Evolutionary conservation across 2,888 invertebrate species (phyloP).

Genomic region (Drosophila anomelani): DNA sequence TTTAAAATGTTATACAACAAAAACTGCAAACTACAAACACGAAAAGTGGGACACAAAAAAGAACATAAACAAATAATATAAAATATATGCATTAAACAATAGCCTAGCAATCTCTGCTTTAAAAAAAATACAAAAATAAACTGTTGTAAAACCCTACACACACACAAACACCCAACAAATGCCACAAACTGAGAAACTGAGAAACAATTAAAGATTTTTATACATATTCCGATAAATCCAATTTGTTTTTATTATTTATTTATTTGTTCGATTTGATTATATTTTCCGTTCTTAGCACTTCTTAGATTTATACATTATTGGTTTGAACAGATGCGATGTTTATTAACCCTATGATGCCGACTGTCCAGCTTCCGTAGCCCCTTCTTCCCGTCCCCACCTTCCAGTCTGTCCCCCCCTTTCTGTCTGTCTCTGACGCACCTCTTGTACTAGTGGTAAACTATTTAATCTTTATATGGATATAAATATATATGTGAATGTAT

Average conservation of each 20-base stretch:
- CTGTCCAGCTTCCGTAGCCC: conserved; percentile 17
- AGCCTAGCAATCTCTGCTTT: conserved; percentile 28
- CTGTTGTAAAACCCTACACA: conserved; percentile 58
- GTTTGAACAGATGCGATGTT: conserved; percentile 47
- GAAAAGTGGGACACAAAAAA: conserved; percentile 46
- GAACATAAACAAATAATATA: conserved; percentile 9
- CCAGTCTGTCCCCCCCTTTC: neutral
- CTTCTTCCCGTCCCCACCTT: conserved; percentile 9
- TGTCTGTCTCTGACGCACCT: conserved; percentile 9
- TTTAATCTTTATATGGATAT: conserved; percentile 41
- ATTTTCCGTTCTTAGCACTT: conserved; percentile 23
- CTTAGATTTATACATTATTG: conserved; percentile 17
- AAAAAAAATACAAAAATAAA: conserved; percentile 15
- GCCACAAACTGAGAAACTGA: conserved; percentile 43
- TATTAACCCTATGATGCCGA: conserved; percentile 20
- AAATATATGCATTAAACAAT: conserved; percentile 31
- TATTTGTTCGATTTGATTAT: conserved; percentile 48
- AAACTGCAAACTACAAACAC: conserved; percentile 30
- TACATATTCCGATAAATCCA: conserved; percentile 63
- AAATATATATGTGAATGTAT: conserved; percentile 62
- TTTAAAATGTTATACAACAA: conserved; percentile 66
- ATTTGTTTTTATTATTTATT: conserved; percentile 50
- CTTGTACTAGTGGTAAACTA: conserved; percentile 42
- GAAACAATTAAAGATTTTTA: conserved; percentile 68
- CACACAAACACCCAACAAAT: conserved; percentile 27